phyloP scores from a whole-genome alignment of 92 coral and sea anemone species.

The Heliopora coerulea region DNA sequence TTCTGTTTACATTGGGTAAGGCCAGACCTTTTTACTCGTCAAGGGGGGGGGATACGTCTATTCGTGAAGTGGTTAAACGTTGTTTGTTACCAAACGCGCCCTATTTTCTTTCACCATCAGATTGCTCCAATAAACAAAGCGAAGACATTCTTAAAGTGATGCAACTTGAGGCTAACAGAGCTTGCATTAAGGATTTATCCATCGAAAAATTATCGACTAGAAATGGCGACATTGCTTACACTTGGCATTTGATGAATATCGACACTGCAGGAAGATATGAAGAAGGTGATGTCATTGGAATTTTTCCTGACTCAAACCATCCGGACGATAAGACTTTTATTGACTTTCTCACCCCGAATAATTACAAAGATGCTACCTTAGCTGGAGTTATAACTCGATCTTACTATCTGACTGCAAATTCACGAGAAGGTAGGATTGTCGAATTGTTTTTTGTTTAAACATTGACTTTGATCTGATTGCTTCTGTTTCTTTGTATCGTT shows the following conservation, averaged over 20 bases:
- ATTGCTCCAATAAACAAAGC: conserved; percentile 1
- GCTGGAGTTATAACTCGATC: conserved; percentile 96
- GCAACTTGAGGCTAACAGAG: conserved; percentile 14
- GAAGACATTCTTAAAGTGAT: conserved; percentile 1
- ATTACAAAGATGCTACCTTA: conserved; percentile 60
- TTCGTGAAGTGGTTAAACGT: no score
- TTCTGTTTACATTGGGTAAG: no score
- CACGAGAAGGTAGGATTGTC: conserved; percentile 9
- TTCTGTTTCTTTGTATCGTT: no score
- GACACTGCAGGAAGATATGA: conserved; percentile 58
- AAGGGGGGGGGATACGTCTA: no score
- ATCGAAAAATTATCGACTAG: conserved; percentile 10
- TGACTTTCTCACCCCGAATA: conserved; percentile 77
- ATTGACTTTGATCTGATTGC: no score
- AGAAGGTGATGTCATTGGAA: conserved; percentile 92
- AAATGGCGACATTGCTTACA: conserved; percentile 76
- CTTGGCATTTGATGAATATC: conserved; percentile 49
- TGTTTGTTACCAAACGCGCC: no score
- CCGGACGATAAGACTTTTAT: conserved; percentile 66
- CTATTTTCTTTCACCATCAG: neutral
- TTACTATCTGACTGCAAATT: conserved; percentile 70
- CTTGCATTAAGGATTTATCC: neutral
- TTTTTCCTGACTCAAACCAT: conserved; percentile 51
- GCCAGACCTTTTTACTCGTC: no score
- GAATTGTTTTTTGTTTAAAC: no score